phyloP scores from a whole-genome alignment of 2,888 invertebrate species.

The Limnephilus marmoratus region DNA sequence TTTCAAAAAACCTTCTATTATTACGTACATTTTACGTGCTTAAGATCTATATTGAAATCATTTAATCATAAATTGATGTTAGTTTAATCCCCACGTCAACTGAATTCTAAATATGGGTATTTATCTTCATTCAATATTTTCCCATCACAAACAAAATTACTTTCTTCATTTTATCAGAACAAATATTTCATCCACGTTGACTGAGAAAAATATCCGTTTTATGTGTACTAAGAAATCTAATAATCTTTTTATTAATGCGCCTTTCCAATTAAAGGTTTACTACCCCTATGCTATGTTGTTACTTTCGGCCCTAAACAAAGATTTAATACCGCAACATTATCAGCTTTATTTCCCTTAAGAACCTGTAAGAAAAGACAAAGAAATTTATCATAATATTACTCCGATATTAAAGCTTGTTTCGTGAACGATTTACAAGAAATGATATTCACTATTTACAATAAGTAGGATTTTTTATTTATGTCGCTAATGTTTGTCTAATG shows the following conservation, averaged over 20 bases:
- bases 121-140: not conserved
- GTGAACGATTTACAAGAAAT: not conserved
- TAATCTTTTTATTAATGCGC: slow-evolving; percentile 36
- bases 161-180: not conserved
- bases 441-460: not conserved
- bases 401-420: not conserved
- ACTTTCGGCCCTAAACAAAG: slow-evolving; percentile 28
- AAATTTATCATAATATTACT: not conserved
- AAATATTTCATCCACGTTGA: not conserved
- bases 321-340: not conserved
- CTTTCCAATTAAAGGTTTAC: slow-evolving; percentile 33
- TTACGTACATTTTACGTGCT: too few relatives aligned
- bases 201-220: not conserved
- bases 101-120: not conserved
- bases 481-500: too few relatives aligned
- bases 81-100: not conserved
- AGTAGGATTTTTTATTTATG: too few relatives aligned
- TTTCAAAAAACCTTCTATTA: too few relatives aligned
- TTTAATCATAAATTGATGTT: too few relatives aligned
- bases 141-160: not conserved
- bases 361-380: not conserved
- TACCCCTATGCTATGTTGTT: slow-evolving; percentile 11
- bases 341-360: not conserved
- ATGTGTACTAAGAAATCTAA: slow-evolving; percentile 9
- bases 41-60: too few relatives aligned